Evolutionary conservation across 2,113 vertebrate species (phyloP), one percentile per base, ranked within the genome.

Genomic region (Australoheros scitulus): DNA sequence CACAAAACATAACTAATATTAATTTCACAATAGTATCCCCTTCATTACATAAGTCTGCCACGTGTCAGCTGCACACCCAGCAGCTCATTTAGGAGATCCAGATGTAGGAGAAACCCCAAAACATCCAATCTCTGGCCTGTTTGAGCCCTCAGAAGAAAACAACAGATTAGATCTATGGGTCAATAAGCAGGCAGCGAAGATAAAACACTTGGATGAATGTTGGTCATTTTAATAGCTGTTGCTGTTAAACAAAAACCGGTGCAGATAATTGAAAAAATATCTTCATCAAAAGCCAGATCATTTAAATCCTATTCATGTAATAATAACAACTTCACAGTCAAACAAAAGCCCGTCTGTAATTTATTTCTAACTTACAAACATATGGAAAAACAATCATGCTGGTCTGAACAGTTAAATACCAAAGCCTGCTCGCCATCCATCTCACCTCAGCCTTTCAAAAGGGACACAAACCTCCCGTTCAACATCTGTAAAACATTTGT

Each of bases 401-500:
- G 76, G 78, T 87, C 76, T 76, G 61, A 74, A 36, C 2, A 1
- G 77, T 56, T 78, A 59, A 87, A 80, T 20, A 6, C 55, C 29
- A 29, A 24, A 13, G 29, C 34, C 60, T 63, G 78, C 61, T 74
- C 41, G 6, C 41, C 56, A 79, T 78, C 77, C 79, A 72, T 68
- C 78, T 86, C 17, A 18, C 36, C 6, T 24, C 63, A 34, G 61
- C 2, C 0, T 63, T 80, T 85, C 76, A 63, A 86, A 65, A 83
- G 41, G 64, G 78, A 82, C 70, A 70, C 75, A 68, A 89, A 79
- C n/a, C 9, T 3, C 6, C 81, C 80, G 90, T 76, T 8, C 61
- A 83, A 94, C 93, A 94, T 94, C 94, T 94, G 94, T 47, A 79
- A 92, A 88, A 61, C 93, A 94, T 95, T 93, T 93, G 81, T 86